Percentiles rank a stretch among this genome's conserved stretches.
Evolutionary conservation across 2,888 invertebrate species (phyloP).

Genomic region (Sphaerophoria rueppellii): DNA sequence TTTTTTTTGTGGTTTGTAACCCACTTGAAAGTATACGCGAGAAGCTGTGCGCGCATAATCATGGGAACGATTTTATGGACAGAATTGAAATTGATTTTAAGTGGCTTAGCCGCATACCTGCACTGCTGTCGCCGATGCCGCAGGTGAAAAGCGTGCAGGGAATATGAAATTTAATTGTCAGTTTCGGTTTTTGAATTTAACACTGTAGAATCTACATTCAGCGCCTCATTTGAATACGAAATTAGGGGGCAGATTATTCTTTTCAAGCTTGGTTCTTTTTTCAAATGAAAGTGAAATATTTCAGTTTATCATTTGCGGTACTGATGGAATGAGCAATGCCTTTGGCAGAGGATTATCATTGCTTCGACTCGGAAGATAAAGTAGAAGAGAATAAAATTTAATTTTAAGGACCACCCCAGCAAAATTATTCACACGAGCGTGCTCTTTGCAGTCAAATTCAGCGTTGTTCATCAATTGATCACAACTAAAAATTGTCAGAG

Average conservation of each 20-base stretch:
- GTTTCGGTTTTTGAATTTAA: slow-evolving; percentile 4
- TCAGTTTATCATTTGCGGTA: not conserved
- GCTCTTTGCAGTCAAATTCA: too few species aligned
- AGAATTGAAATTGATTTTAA: slow-evolving; percentile 39
- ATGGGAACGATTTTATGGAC: slow-evolving; percentile 32
- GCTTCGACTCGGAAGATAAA: too few species aligned
- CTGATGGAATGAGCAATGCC: not conserved
- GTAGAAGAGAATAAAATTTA: not conserved
- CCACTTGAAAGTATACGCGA: slow-evolving; percentile 35
- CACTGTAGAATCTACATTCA: not conserved
- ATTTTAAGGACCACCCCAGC: not conserved
- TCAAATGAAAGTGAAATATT: not conserved
- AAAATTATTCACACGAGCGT: too few species aligned
- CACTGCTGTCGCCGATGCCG: not conserved
- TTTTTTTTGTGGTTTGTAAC: slow-evolving; percentile 30
- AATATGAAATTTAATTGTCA: slow-evolving; percentile 5
- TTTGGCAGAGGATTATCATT: not conserved
- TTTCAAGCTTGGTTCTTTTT: not conserved
- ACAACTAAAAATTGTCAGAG: too few species aligned
- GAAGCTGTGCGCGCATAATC: slow-evolving; percentile 22
- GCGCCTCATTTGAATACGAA: slow-evolving; percentile 14
- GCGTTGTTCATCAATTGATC: too few species aligned
- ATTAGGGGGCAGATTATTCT: not conserved
- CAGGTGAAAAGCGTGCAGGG: slow-evolving; percentile 45
- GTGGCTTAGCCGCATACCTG: slow-evolving; percentile 2